phyloP scores from a whole-genome alignment of 2,888 invertebrate species.

The Caenorhabditis zanzibari region DNA sequence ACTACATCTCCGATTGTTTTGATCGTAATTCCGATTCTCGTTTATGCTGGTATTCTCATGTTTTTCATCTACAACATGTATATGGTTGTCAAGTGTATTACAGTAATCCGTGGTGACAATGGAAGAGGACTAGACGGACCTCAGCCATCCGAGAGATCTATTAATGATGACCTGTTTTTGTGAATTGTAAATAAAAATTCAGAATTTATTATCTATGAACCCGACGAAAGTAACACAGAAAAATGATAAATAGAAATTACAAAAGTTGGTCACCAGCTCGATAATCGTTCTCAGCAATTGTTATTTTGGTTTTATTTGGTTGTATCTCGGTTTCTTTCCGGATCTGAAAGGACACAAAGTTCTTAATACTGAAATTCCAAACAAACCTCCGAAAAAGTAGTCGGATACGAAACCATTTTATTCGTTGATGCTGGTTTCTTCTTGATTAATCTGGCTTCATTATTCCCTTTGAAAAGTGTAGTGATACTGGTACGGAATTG shows the following conservation, averaged over 20 bases:
- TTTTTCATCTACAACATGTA: conserved; percentile 66
- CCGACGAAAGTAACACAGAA: conserved; percentile 30
- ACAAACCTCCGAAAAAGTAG: conserved; percentile 54
- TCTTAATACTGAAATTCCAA: neutral
- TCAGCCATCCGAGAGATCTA: conserved; percentile 36
- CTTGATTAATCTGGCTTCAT: conserved; percentile 35
- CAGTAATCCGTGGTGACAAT: conserved; percentile 52
- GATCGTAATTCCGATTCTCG: conserved; percentile 60
- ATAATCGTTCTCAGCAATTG: conserved; percentile 59
- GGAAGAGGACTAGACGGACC: conserved; percentile 21
- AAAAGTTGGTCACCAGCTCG: conserved; percentile 59
- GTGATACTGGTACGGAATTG: conserved; percentile 77
- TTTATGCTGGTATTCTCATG: conserved; percentile 55
- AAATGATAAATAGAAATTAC: conserved; percentile 11
- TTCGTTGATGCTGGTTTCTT: conserved; percentile 26
- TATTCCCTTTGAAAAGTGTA: conserved; percentile 53
- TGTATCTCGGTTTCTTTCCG: conserved; percentile 33
- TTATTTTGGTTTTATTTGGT: conserved; percentile 44
- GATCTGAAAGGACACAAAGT: conserved; percentile 9
- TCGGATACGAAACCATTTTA: conserved; percentile 56
- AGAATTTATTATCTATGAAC: conserved; percentile 26
- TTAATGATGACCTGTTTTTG: conserved; percentile 57
- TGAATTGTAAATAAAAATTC: conserved; percentile 15
- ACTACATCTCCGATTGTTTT: conserved; percentile 57
- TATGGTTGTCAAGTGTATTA: conserved; percentile 55